Percentiles rank a stretch among this genome's conserved stretches.
Conservation (phyloP, 2,797 vertebrate species). For the Xiphorhynchus erythropygius region DNA sequence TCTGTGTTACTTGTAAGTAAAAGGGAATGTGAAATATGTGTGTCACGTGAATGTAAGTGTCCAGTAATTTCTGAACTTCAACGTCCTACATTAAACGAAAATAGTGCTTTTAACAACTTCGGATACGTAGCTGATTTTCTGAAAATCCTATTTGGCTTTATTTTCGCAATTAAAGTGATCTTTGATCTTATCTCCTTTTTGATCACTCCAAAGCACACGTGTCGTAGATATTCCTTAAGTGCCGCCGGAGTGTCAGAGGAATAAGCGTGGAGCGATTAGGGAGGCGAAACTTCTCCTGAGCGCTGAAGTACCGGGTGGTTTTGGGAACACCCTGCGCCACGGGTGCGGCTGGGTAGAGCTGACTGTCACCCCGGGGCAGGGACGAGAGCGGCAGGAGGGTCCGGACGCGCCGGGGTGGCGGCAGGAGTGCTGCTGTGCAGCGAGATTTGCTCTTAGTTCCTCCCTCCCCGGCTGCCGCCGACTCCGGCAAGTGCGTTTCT, state of each 20-base stretch:
- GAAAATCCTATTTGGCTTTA: constrained; percentile 14
- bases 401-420: fast-evolving
- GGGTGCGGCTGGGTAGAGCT: not conserved
- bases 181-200: constrained; percentile 19
- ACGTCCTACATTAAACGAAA: constrained; percentile 29
- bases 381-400: not conserved
- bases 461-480: too few species aligned
- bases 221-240: not conserved
- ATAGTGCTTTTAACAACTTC: constrained; percentile 42
- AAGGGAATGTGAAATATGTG: constrained; percentile 60
- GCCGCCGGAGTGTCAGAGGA: not conserved
- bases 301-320: fast-evolving
- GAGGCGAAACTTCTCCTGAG: not conserved
- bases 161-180: constrained; percentile 64
- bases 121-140: constrained; percentile 36
- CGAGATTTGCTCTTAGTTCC: fast-evolving
- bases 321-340: fast-evolving
- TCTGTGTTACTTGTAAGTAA: constrained; percentile 38
- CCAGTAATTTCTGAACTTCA: constrained; percentile 15
- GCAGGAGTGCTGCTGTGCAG: not conserved
- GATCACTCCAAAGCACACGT: not conserved
- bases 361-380: not conserved
- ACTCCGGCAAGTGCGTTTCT: not conserved
- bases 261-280: not conserved
- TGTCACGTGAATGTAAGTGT: constrained; percentile 64